A percentile compares a stretch with the other conserved stretches of the same genome.
phyloP scores from a whole-genome alignment of 37 sponge, comb jelly and placozoan species.

The Axinella damicornis region DNA sequence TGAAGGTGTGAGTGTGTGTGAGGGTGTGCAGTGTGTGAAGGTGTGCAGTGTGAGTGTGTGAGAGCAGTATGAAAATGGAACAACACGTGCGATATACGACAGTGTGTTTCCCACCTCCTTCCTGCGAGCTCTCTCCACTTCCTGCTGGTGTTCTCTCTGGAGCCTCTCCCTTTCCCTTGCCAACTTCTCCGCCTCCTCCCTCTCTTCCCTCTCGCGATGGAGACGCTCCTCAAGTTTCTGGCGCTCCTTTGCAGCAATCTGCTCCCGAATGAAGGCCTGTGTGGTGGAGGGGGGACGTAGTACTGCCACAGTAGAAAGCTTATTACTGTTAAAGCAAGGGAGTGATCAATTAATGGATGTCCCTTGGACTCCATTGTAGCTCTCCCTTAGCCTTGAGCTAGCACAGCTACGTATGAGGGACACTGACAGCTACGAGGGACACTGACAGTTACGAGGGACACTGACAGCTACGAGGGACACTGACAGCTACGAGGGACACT shows the following conservation, averaged over 20 bases:
- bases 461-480: too few species aligned
- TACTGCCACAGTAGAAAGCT: too few species aligned
- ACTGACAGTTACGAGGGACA: too few species aligned
- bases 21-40: background rate
- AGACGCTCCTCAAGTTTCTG: background rate
- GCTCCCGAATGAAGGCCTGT: background rate
- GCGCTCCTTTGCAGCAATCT: conserved; percentile 32
- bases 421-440: too few species aligned
- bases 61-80: background rate
- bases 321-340: too few species aligned
- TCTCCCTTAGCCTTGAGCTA: too few species aligned
- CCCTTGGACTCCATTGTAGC: too few species aligned
- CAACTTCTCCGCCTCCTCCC: conserved; percentile 17
- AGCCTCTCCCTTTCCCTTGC: conserved; percentile 22
- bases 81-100: background rate
- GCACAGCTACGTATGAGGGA: too few species aligned
- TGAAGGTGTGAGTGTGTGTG: background rate
- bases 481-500: too few species aligned
- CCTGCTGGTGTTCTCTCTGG: conserved; percentile 1
- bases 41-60: background rate
- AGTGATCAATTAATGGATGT: too few species aligned
- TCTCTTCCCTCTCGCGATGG: conserved; percentile 11
- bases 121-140: conserved; percentile 14
- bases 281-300: too few species aligned
- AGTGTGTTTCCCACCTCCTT: conserved; percentile 32